phyloP scores from a whole-genome alignment of 2,888 invertebrate genomes.

The Pseudanteris insignis region DNA sequence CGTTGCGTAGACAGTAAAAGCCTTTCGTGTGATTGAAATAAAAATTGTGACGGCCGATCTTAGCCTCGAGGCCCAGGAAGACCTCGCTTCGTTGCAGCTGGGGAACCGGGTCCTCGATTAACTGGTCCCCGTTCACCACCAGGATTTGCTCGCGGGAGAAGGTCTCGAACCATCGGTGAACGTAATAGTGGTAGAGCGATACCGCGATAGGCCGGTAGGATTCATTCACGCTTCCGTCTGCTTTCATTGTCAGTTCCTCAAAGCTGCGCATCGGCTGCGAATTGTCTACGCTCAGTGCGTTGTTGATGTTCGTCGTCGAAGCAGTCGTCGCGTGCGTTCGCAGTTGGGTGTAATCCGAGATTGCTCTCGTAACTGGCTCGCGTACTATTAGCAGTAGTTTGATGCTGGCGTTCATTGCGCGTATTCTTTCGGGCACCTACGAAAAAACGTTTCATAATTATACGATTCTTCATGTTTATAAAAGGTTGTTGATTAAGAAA shows the following conservation, averaged over 20 bases:
- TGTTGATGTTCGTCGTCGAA: constrained; percentile 68
- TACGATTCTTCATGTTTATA: background rate
- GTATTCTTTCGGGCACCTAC: constrained; percentile 90
- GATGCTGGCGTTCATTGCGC: constrained; percentile 92
- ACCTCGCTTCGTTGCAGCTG: constrained; percentile 87
- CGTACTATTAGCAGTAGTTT: constrained; percentile 92
- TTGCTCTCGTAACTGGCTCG: constrained; percentile 93
- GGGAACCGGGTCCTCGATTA: constrained; percentile 89
- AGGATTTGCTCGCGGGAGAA: constrained; percentile 92
- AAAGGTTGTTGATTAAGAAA: no score
- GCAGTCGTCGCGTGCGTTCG: constrained; percentile 83
- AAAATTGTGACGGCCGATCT: constrained; percentile 85
- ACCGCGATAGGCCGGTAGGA: constrained; percentile 86
- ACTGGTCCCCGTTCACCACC: constrained; percentile 92
- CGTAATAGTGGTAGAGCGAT: constrained; percentile 90
- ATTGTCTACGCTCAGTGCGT: constrained; percentile 43
- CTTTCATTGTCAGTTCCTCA: constrained; percentile 81
- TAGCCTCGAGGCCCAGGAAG: constrained; percentile 79
- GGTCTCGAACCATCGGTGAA: constrained; percentile 90
- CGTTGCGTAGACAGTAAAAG: constrained; percentile 90
- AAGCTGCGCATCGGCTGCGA: constrained; percentile 69
- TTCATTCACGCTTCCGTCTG: constrained; percentile 85
- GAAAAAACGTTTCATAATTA: no score
- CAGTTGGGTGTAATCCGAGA: constrained; percentile 96
- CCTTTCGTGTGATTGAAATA: constrained; percentile 97